Conservation (phyloP, 1,140 invertebrate genomes). For the Drosophila sp. region DNA sequence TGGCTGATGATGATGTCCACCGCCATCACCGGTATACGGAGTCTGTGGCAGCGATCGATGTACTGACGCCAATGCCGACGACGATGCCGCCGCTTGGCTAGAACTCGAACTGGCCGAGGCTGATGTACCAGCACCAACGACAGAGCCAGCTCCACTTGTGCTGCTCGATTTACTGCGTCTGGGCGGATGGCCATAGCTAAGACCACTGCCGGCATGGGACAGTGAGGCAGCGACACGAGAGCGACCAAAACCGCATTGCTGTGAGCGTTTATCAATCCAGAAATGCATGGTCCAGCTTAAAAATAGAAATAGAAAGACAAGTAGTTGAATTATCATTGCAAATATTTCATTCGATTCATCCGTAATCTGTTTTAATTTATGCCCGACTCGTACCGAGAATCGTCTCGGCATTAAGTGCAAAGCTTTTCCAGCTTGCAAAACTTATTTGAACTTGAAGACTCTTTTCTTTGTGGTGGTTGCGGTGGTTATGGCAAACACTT, state of each 20-base stretch:
- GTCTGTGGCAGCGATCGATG: slow-evolving; percentile 46
- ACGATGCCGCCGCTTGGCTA: slow-evolving; percentile 28
- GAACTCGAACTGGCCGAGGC: slow-evolving; percentile 11
- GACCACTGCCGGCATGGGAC: slow-evolving; percentile 73
- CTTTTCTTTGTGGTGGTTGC: not conserved
- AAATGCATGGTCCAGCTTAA: slow-evolving; percentile 85
- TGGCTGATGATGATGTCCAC: slow-evolving; percentile 37
- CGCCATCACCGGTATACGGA: slow-evolving; percentile 40
- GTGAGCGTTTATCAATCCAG: slow-evolving; percentile 89
- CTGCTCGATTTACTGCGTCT: slow-evolving; percentile 69
- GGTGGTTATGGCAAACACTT: slow-evolving; percentile 21
- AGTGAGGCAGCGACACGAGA: slow-evolving; percentile 80
- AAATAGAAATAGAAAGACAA: slow-evolving; percentile 30
- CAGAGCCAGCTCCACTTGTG: slow-evolving; percentile 43
- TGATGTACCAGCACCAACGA: slow-evolving; percentile 22
- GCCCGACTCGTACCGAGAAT: not conserved
- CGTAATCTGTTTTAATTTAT: slow-evolving; percentile 12
- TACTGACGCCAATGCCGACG: slow-evolving; percentile 45
- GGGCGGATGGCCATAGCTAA: slow-evolving; percentile 80
- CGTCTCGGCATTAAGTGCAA: slow-evolving; percentile 37
- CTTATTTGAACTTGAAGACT: slow-evolving; percentile 58
- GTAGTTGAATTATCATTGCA: slow-evolving; percentile 11
- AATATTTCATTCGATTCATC: not conserved
- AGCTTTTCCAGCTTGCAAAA: slow-evolving; percentile 31
- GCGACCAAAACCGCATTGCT: slow-evolving; percentile 86